Evolutionary conservation across 2,797 vertebrate species (phyloP).

Genomic region (Scyliorhinus canicula): DNA sequence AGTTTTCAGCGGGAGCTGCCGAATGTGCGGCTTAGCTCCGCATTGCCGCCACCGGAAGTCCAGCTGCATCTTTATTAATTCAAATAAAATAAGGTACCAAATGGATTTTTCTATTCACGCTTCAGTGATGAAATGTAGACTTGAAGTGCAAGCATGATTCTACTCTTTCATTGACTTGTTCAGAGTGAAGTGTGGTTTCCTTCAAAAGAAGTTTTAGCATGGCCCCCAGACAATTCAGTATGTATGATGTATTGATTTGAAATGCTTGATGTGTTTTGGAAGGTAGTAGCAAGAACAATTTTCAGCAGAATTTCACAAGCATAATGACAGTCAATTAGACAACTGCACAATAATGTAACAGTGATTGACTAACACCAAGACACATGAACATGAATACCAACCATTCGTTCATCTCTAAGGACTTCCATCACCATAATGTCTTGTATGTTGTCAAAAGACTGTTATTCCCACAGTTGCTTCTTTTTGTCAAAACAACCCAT

Average conservation of each 20-base stretch:
- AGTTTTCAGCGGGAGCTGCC: too few species aligned
- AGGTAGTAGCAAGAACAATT: background rate
- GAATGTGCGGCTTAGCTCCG: too few species aligned
- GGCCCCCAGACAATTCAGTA: background rate
- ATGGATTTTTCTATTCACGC: background rate
- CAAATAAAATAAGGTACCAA: background rate
- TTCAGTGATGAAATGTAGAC: background rate
- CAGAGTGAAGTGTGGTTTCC: background rate
- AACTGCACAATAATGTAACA: slow-evolving; percentile 19
- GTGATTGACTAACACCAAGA: background rate
- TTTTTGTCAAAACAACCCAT: background rate
- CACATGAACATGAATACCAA: background rate
- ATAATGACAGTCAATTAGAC: background rate
- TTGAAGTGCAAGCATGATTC: background rate
- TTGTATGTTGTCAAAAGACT: too few species aligned
- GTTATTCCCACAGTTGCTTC: too few species aligned
- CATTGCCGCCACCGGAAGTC: too few species aligned
- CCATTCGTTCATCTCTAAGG: background rate
- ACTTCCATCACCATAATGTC: background rate
- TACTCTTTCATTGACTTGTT: background rate
- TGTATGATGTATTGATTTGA: background rate
- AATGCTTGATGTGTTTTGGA: background rate
- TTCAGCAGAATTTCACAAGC: background rate
- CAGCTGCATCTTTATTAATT: background rate
- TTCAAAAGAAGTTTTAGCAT: background rate